phyloP scores from a whole-genome alignment of 2,113 vertebrate genomes.

The Elachura formosa region DNA sequence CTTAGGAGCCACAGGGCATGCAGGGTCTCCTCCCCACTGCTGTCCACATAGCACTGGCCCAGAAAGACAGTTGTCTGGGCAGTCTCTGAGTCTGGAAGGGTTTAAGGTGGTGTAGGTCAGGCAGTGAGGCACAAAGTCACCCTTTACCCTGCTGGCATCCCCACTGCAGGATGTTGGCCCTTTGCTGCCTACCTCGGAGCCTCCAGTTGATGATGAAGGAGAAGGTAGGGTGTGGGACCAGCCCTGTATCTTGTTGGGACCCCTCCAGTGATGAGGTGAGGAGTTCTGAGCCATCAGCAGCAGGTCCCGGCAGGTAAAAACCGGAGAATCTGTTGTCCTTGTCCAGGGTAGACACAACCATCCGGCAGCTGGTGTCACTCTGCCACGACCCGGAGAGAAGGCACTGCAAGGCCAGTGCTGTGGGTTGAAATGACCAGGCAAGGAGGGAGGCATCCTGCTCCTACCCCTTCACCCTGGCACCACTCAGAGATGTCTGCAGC shows the following conservation, averaged over 20 bases:
- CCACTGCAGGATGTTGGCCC: rapidly evolving
- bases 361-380: neutral
- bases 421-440: neutral
- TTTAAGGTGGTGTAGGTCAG: neutral
- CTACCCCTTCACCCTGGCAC: neutral
- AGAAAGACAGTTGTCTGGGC: neutral
- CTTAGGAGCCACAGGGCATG: conserved; percentile 4
- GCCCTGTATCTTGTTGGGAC: neutral
- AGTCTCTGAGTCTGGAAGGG: neutral
- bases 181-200: neutral
- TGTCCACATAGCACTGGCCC: conserved; percentile 30
- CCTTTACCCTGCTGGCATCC: neutral
- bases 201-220: neutral
- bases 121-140: rapidly evolving
- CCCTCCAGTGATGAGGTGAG: neutral
- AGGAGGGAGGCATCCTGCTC: neutral
- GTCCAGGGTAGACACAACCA: neutral
- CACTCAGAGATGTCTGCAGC: neutral
- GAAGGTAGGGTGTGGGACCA: neutral
- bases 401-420: neutral
- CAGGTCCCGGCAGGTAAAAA: neutral
- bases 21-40: neutral
- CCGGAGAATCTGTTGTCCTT: neutral
- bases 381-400: neutral
- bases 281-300: rapidly evolving